Evolutionary conservation across 2,888 invertebrate genomes (phyloP), one percentile per base, ranked within the genome.

Genomic region (Scaptodrosophila latifasciaeformis): DNA sequence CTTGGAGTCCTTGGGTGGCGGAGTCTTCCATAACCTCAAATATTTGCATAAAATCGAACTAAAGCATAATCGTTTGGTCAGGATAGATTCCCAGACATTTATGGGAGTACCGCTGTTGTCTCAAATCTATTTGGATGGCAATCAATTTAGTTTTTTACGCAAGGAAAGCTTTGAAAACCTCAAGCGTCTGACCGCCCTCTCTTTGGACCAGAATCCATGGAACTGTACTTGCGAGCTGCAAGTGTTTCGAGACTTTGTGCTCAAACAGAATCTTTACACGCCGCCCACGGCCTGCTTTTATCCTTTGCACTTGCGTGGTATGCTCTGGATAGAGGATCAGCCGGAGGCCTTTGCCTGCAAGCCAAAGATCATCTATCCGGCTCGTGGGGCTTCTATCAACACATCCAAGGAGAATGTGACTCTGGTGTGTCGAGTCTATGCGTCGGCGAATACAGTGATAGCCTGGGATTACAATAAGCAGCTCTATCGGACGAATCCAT

Each of bases 221-320:
- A 89, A 92, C 55, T 96, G 96, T 83, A 94, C 96, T 81, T 96
- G 96, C 76, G 90, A 91, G 64, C 86, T 96, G 46, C 91, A 93
- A 76, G 88, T 90, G 9, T 93, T 96, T 67, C 90, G 94, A 49
- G 91, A 93, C 75, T 94, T 92, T 90, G 90, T 91, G 5, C 89
- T 92, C 9, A 89, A 90, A 48, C 90, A 90, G 56, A 94, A 93
- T 67, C 87, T 95, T 12, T 92, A 94, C 76, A 92, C 93, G 0
- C 89, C 91, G n/a, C 91, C 92, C 1, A 93, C 93, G 31, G 88
- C 90, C 10, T 94, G 94, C 79, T 88, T 88, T 3, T 90, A 91
- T 67, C 96, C 96, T 0, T 82, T 88, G 1, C 89, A 89, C 74
- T 87, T 95, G 1, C 87, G 89, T n/a, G 91, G 91, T 0, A 90